Evolutionary conservation across 2,113 vertebrate species (phyloP).

Genomic region (Mugil cephalus): DNA sequence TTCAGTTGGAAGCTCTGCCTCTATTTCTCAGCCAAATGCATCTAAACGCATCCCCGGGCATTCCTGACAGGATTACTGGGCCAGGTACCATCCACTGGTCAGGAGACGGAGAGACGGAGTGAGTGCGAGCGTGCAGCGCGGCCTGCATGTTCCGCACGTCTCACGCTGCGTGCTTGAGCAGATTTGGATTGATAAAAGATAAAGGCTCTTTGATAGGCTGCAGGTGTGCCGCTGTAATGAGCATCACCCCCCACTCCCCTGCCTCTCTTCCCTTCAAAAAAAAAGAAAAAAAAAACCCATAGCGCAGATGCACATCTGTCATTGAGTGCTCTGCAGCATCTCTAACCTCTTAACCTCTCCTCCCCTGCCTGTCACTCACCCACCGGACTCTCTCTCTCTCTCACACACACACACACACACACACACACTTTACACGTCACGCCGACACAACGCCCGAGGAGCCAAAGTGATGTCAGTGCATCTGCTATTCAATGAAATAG

Average conservation of each 20-base stretch:
- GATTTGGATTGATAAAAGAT: conserved; percentile 80
- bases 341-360: conserved; percentile 14
- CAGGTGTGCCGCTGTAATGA: conserved; percentile 84
- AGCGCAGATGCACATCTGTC: conserved; percentile 64
- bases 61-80: conserved; percentile 69
- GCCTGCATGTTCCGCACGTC: conserved; percentile 65
- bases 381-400: conserved; percentile 13
- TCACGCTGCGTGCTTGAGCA: conserved; percentile 75
- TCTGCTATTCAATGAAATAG: conserved; percentile 44
- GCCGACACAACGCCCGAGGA: background rate
- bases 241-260: conserved; percentile 29
- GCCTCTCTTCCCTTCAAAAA: conserved; percentile 30
- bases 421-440: conserved; percentile 13
- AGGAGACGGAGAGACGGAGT: conserved; percentile 30
- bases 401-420: background rate
- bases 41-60: conserved; percentile 65
- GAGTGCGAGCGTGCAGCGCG: conserved; percentile 31
- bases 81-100: conserved; percentile 62
- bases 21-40: conserved; percentile 60
- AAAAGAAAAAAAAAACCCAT: too few relatives aligned
- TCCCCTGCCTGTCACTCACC: conserved; percentile 48
- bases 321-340: conserved; percentile 55
- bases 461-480: conserved; percentile 26
- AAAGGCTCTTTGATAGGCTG: conserved; percentile 82
- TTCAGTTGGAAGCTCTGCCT: conserved; percentile 36